These are phyloP conservation scores for Serinus canaria DNA, from an alignment of 2,113 vertebrate genomes.

Conservation along the genomic window DNA sequence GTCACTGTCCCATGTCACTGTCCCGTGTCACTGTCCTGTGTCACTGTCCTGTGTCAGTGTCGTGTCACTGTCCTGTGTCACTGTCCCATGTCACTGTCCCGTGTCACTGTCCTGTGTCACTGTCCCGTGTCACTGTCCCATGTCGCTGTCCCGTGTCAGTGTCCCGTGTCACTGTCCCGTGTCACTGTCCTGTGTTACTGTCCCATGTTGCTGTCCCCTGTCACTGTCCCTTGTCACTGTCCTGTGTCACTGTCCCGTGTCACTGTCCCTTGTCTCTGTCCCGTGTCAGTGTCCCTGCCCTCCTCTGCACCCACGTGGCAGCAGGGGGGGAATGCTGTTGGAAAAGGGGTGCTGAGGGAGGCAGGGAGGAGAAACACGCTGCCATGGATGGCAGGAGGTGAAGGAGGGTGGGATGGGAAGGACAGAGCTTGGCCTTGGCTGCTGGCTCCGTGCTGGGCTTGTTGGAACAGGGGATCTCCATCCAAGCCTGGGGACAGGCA, in stretches of 20 bases:
- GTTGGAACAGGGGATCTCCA: background rate
- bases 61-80: background rate
- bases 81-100: background rate
- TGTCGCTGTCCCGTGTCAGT: background rate
- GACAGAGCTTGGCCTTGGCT: background rate
- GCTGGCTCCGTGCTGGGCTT: rapidly evolving
- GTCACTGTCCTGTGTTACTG: background rate
- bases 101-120: background rate
- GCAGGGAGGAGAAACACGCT: background rate
- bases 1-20: background rate
- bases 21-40: background rate
- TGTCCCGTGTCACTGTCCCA: background rate
- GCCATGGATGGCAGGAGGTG: background rate
- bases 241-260: background rate
- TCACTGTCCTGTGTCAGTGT: background rate
- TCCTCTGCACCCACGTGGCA: background rate
- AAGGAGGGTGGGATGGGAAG: background rate
- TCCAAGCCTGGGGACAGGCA: rapidly evolving
- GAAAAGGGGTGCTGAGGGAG: background rate
- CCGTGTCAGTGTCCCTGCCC: background rate
- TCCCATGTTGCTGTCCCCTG: background rate
- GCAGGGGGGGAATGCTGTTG: background rate
- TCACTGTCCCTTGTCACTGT: background rate
- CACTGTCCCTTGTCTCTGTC: background rate
- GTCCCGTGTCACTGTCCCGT: too few species aligned